Evolutionary conservation across 2,888 invertebrate genomes (phyloP), one percentile per base, ranked within the genome.

Genomic region (Pristionchus maxplancki): DNA sequence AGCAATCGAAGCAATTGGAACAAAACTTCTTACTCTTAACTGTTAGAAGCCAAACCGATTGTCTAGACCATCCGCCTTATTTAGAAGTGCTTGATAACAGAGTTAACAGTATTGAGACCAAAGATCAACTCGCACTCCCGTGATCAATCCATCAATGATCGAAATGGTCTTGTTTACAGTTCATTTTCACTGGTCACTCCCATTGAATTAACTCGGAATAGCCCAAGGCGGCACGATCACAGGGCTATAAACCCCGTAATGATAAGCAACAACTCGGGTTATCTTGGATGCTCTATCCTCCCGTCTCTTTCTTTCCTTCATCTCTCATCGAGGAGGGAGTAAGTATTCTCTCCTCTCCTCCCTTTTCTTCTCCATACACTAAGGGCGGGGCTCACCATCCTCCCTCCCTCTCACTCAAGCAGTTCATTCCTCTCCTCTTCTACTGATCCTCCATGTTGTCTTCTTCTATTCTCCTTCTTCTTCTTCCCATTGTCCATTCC

Each of bases 401-500:
- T 44, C 78, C 62, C 78, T 58, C 88, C 58, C 31, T 88, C 88
- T 62, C 81, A 81, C 62, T 71, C 50, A 37, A 87, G 67, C 87
- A 37, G 81, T 64, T 71, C 71, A 48, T 37, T 87, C 87, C 34
- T 74, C 74, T 40, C 48, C 53, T 24, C 87, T 74, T 28, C 48
- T 40, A 34, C 50, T 34, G 31, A 87, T 40, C 74, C 44, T 44
- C 24, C 88, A 88, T 88, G 78, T 20, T 87, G 40, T 50, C 50
- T 31, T 71, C 86, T 8, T 71, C 31, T 24, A 78, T 88, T 8
- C 28, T 88, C 62, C 82, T 88, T 37, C 44, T 62, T 15, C 67
- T 88, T 83, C 88, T 83, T 37, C 64, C 83, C 64, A 37, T 88
- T 28, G 28, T 88, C n/a, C 88, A 81, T 28, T 90, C 92, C 28